These are phyloP conservation scores for Chrysodeixis includens DNA, from an alignment of 2,888 invertebrate species.

Conservation along the genomic window DNA sequence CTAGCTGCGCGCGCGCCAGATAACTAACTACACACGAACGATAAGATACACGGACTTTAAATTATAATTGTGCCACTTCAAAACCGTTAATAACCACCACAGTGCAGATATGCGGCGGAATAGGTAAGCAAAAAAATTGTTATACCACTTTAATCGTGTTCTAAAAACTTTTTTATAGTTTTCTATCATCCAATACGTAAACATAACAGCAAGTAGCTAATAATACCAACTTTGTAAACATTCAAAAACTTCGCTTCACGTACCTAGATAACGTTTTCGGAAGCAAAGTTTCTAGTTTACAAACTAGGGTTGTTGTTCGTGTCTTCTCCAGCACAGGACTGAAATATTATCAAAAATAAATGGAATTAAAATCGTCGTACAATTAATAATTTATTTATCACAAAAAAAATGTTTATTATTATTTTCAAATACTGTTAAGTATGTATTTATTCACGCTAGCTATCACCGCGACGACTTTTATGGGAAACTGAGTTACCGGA, in stretches of 20 bases:
- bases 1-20: conserved; percentile 75
- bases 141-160: conserved; percentile 63
- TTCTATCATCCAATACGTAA: conserved; percentile 64
- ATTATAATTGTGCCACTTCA: conserved; percentile 72
- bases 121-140: conserved; percentile 78
- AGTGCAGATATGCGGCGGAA: conserved; percentile 79
- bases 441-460: conserved; percentile 77
- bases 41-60: conserved; percentile 81
- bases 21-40: conserved; percentile 78
- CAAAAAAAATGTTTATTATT: conserved; percentile 56
- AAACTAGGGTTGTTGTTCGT: conserved; percentile 53
- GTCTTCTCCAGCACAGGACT: conserved; percentile 68
- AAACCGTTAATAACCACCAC: conserved; percentile 65
- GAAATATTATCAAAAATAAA: conserved; percentile 59
- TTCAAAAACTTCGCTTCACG: conserved; percentile 69
- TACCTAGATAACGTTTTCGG: conserved; percentile 68
- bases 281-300: conserved; percentile 58
- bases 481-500: conserved; percentile 85
- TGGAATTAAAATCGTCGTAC: conserved; percentile 50
- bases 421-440: conserved; percentile 58
- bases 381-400: conserved; percentile 49
- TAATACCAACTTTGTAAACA: conserved; percentile 79
- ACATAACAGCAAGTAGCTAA: conserved; percentile 67
- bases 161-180: conserved; percentile 67
- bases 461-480: conserved; percentile 81